phyloP scores from a whole-genome alignment of 2,113 vertebrate species.

The Cranoglanis bouderius region DNA sequence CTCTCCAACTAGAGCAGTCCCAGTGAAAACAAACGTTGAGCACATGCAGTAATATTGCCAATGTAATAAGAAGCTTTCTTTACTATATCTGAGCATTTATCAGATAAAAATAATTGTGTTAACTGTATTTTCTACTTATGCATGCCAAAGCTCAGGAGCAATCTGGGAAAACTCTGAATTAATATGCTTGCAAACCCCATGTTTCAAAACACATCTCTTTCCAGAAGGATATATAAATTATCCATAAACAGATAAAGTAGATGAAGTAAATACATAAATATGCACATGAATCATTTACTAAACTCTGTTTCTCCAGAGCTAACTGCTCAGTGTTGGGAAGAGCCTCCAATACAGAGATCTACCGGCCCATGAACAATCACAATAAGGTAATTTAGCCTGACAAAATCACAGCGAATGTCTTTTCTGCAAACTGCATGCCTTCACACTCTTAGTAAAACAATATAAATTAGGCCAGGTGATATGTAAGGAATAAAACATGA shows the following conservation, averaged over 20 bases:
- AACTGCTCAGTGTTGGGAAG: constrained; percentile 79
- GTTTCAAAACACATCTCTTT: constrained; percentile 44
- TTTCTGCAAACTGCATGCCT: constrained; percentile 3
- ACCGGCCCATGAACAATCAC: constrained; percentile 78
- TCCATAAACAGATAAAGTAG: constrained; percentile 29
- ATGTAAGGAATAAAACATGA: not conserved
- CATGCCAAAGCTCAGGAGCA: constrained; percentile 32
- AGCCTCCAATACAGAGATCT: constrained; percentile 83
- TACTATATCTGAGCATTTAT: constrained; percentile 43
- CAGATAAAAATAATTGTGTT: constrained; percentile 42
- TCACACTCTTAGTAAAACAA: not conserved
- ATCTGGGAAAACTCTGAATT: constrained; percentile 15
- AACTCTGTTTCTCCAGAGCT: constrained; percentile 66
- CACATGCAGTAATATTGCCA: constrained; percentile 31
- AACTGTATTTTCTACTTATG: constrained; percentile 31
- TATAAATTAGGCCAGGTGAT: not conserved
- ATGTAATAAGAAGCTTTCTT: constrained; percentile 34
- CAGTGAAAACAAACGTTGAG: constrained; percentile 22
- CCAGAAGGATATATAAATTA: constrained; percentile 29
- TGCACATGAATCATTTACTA: constrained; percentile 17
- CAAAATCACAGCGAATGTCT: not conserved
- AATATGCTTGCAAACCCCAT: constrained; percentile 38
- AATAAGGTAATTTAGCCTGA: constrained; percentile 72
- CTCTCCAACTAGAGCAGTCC: constrained; percentile 42
- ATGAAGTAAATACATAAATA: constrained; percentile 22